Base-by-base conservation (phyloP, 2,113 vertebrate genomes). In the Todiramphus chloris region DNA sequence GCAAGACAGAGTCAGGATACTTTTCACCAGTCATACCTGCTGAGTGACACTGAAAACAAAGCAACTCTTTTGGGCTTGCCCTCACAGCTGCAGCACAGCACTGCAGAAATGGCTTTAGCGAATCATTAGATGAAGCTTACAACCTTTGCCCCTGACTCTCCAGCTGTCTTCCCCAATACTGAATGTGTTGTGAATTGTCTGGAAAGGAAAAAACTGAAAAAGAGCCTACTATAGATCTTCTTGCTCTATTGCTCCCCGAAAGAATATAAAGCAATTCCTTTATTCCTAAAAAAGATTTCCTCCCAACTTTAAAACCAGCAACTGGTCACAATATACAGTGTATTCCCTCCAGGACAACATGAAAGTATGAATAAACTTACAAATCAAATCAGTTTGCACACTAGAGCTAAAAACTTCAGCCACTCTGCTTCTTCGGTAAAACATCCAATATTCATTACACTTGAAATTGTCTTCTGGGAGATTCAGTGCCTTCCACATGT, bases 331-430 rank as follows among this genome's bases (percentile, higher is more conserved):
- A 24, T 83, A 63, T 87, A 59, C 66, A 64, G 10, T 4, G 8
- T 77, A 50, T 70, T 82, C 37, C 37, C 79, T 64, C 44, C 64
- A 90, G 19, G 20, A 41, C 27, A 63, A 31, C 39, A 28, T 43
- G 64, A 51, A 77, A 59, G 5, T 25, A 7, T 33, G 46, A 84
- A 90, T 51, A 44, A 79, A 95, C 94, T 97, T 96, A 96, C 80
- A 87, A 92, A 96, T 95, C 97, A 85, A 41, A 97, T 91, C 68
- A 96, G 95, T 81, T 97, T 97, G 82, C 93, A 96, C 18, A 90
- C 72, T 44, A 97, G 85, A 35, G 81, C 95, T 95, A 97, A 97
- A 96, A 98, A 95, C 82, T 97, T 97, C 11, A 97, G 91, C 94
- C 95, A 93, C 74, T 97, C 94, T 27, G 82, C 97, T 96, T 97